A percentile compares a stretch with the other conserved stretches of the same genome.
Conservation (phyloP, 1,140 invertebrate genomes). For the Diabrotica virgifera region DNA sequence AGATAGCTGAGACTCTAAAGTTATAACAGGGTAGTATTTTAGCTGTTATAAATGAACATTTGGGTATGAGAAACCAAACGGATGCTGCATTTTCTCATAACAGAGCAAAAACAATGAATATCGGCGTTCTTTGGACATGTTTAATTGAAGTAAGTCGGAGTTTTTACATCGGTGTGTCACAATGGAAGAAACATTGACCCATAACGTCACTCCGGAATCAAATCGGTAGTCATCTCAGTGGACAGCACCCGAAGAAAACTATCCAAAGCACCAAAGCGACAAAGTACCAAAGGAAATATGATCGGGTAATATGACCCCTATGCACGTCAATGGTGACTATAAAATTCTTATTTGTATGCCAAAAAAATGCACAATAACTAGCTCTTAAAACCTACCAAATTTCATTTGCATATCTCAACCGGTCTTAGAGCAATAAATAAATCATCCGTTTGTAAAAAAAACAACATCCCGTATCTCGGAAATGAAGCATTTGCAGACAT, state of each 20-base stretch:
- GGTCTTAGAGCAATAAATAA: too few relatives aligned
- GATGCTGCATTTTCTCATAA: not conserved
- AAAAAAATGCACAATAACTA: too few relatives aligned
- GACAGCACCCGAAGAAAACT: not conserved
- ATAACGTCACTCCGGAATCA: not conserved
- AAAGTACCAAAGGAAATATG: too few relatives aligned
- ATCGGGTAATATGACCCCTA: too few relatives aligned
- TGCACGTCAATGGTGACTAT: too few relatives aligned
- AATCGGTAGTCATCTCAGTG: not conserved
- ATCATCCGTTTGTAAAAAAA: too few relatives aligned
- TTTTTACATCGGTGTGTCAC: not conserved
- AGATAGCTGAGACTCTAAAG: too few relatives aligned
- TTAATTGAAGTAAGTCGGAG: not conserved
- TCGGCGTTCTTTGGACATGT: not conserved
- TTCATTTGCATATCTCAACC: too few relatives aligned
- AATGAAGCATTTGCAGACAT: too few relatives aligned
- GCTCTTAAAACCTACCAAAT: too few relatives aligned
- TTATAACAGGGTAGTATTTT: not conserved
- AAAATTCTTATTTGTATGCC: too few relatives aligned
- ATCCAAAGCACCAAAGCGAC: not conserved
- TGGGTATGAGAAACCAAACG: not conserved
- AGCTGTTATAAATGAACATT: not conserved
- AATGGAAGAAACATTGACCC: not conserved
- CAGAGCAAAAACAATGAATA: not conserved
- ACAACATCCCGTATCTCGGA: too few relatives aligned